A percentile compares a stretch with the other conserved stretches of the same genome.
phyloP scores from a whole-genome alignment of 2,113 vertebrate species.

The human (Homo sapiens) region GRCh38 chr13:87782501-87783000 shows the following conservation, averaged over 20 bases:
- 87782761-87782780: slow-evolving; percentile 15
- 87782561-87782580: slow-evolving; percentile 58
- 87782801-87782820: neutral
- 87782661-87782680: neutral
- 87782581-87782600: slow-evolving; percentile 65
- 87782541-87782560: too few relatives aligned
- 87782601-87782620: slow-evolving; percentile 2
- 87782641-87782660: neutral
- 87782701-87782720: neutral
- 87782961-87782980: neutral
- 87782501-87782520: slow-evolving; percentile 21
- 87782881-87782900: neutral
- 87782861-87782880: neutral
- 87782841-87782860: neutral
- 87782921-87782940: neutral
- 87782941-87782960: neutral
- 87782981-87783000: neutral
- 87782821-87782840: neutral
- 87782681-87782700: neutral
- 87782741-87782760: neutral
- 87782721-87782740: neutral
- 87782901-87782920: neutral
- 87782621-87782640: neutral
- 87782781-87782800: neutral
- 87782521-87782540: slow-evolving; percentile 36